A percentile compares a stretch with the other conserved stretches of the same genome.
phyloP scores from a whole-genome alignment of 1,140 invertebrate genomes.

The Propsilocerus akamusi region DNA sequence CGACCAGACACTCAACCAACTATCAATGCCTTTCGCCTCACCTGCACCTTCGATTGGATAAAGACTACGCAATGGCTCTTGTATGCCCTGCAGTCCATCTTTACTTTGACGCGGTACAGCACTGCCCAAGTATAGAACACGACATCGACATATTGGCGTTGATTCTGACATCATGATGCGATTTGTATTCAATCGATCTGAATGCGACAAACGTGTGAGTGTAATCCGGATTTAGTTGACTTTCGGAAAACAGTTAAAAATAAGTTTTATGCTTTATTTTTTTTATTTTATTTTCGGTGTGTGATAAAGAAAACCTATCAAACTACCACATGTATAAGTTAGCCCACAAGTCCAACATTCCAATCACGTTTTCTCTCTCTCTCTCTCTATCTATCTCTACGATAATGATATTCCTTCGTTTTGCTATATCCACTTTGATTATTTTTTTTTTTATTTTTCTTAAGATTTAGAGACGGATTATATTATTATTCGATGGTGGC shows the following conservation, averaged over 20 bases:
- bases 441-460: slow-evolving; percentile 1
- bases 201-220: no score
- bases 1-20: slow-evolving; percentile 93
- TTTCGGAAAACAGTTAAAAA: background rate
- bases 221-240: background rate
- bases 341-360: slow-evolving; percentile 2
- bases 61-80: slow-evolving; percentile 89
- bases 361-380: background rate
- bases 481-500: no score
- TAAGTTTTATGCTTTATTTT: background rate
- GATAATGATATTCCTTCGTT: background rate
- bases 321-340: background rate
- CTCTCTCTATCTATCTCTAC: no score
- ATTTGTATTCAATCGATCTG: no score
- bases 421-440: background rate
- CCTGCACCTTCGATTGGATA: slow-evolving; percentile 66
- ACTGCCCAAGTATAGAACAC: slow-evolving; percentile 95
- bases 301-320: no score
- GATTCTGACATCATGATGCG: slow-evolving; percentile 30
- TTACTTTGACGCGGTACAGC: slow-evolving; percentile 95
- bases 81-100: slow-evolving; percentile 92
- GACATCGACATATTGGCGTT: slow-evolving; percentile 85
- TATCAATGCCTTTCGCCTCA: slow-evolving; percentile 78
- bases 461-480: no score
- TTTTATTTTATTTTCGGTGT: background rate